phyloP scores from a whole-genome alignment of 2,888 invertebrate genomes.

The Volucella inflata region DNA sequence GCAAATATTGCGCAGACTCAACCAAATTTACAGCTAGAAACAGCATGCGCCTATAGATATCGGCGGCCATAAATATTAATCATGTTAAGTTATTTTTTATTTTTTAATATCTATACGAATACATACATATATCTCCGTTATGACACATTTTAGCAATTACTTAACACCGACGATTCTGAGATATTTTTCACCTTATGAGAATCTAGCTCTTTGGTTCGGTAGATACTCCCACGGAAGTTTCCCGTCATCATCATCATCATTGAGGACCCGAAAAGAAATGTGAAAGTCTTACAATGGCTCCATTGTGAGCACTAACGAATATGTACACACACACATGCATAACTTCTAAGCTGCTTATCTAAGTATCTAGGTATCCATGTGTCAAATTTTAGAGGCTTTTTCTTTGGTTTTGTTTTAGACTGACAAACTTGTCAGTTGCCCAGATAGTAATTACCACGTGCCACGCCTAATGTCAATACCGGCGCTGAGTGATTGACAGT shows the following conservation, averaged over 20 bases:
- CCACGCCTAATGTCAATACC: conserved; percentile 58
- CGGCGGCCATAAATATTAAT: conserved; percentile 31
- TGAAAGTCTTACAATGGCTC: conserved; percentile 47
- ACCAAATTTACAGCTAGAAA: conserved; percentile 5
- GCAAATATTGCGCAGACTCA: conserved; percentile 47
- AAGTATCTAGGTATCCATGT: not conserved
- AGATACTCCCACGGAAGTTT: conserved; percentile 34
- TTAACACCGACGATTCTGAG: not conserved
- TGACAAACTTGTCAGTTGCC: conserved; percentile 13
- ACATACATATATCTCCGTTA: conserved; percentile 1
- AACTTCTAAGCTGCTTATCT: conserved; percentile 20
- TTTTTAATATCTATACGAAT: not conserved
- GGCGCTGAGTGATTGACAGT: conserved; percentile 51
- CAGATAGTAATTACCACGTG: conserved; percentile 31
- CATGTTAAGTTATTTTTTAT: not conserved
- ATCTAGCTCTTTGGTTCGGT: not conserved
- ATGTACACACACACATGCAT: not conserved
- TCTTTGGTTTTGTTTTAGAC: conserved; percentile 6
- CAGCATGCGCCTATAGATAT: not conserved
- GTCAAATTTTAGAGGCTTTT: conserved; percentile 8
- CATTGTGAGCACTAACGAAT: conserved; percentile 10
- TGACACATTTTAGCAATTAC: conserved; percentile 39
- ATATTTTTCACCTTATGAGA: conserved; percentile 7
- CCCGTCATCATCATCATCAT: not conserved
- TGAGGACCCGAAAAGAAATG: not conserved